phyloP scores from a whole-genome alignment of 2,113 vertebrate species.

The Microcebus tavaratra region DNA sequence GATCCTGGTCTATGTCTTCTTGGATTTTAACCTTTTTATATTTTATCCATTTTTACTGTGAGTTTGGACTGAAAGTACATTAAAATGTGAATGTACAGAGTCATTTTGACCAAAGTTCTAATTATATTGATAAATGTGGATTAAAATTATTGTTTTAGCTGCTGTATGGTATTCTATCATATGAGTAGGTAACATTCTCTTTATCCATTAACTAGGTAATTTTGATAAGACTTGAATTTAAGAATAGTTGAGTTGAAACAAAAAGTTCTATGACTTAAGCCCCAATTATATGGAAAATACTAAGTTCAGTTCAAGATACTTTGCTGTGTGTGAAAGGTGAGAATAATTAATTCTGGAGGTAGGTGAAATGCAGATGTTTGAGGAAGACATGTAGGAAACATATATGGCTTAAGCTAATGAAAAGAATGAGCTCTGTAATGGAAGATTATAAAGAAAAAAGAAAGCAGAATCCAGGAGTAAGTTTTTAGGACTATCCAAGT shows the following conservation, averaged over 20 bases:
- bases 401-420: not conserved
- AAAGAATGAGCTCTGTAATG: not conserved
- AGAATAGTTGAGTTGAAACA: constrained; percentile 35
- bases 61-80: not conserved
- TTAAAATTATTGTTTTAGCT: not conserved
- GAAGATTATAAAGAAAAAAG: not conserved
- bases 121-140: not conserved
- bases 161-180: not conserved
- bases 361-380: not conserved
- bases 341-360: not conserved
- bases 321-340: not conserved
- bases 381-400: not conserved
- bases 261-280: not conserved
- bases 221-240: constrained; percentile 6
- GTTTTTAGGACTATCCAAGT: not conserved
- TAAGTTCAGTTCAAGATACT: not conserved
- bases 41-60: not conserved
- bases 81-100: not conserved
- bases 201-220: not conserved
- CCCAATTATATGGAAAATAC: not conserved
- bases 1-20: not conserved
- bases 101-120: not conserved
- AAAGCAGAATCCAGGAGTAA: not conserved
- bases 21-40: not conserved
- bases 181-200: not conserved